Evolutionary conservation across 2,797 vertebrate species (phyloP).

Genomic region (Sebastes cheni): DNA sequence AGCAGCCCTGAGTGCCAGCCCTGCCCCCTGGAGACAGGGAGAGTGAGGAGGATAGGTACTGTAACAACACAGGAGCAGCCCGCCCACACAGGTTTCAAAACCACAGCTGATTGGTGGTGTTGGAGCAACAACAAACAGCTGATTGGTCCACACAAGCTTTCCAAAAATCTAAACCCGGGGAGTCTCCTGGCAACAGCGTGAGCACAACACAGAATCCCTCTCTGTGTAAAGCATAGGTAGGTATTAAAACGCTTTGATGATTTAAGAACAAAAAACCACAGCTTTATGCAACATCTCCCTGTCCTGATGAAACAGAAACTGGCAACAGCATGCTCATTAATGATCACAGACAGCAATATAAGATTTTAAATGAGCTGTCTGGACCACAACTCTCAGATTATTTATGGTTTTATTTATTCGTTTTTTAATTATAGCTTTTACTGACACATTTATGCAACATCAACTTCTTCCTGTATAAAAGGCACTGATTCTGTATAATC

Average conservation of each 20-base stretch:
- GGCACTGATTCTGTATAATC: constrained; percentile 6
- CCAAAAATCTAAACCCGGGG: constrained; percentile 62
- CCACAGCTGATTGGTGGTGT: constrained; percentile 63
- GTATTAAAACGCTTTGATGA: constrained; percentile 37
- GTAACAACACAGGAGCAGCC: constrained; percentile 54
- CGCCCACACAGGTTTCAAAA: constrained; percentile 63
- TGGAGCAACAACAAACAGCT: constrained; percentile 62
- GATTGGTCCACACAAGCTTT: constrained; percentile 64
- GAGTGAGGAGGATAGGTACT: constrained; percentile 40
- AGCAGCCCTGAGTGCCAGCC: constrained; percentile 18
- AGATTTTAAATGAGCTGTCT: neutral
- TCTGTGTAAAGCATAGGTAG: constrained; percentile 24
- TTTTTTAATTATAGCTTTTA: neutral
- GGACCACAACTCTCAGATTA: neutral
- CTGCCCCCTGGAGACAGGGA: constrained; percentile 32
- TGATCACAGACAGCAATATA: neutral
- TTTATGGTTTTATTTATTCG: neutral
- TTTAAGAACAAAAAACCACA: constrained; percentile 10
- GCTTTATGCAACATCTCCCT: constrained; percentile 26
- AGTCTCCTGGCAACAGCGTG: constrained; percentile 78
- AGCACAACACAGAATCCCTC: constrained; percentile 59
- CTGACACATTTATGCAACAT: neutral
- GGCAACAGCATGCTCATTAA: neutral
- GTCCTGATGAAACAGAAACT: constrained; percentile 18
- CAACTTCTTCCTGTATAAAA: neutral